A percentile compares a stretch with the other conserved stretches of the same genome.
phyloP scores from a whole-genome alignment of 1,140 invertebrate species.

The Riptortus pedestris region DNA sequence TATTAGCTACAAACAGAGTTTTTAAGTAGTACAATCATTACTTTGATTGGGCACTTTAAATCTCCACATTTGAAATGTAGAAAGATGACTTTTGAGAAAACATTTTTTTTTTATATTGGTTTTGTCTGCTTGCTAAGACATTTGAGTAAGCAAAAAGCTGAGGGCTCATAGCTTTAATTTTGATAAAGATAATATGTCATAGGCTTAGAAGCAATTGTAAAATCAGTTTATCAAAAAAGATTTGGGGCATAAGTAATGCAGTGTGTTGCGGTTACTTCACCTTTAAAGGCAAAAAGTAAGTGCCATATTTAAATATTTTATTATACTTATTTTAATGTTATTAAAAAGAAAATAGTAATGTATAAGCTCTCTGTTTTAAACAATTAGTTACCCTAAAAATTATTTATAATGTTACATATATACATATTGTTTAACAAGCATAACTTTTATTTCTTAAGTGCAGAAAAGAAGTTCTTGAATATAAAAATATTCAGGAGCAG shows the following conservation, averaged over 20 bases:
- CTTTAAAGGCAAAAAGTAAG: neutral
- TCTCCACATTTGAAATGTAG: no score
- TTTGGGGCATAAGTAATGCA: no score
- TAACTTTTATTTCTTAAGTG: no score
- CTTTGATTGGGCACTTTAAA: no score
- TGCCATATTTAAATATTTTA: neutral
- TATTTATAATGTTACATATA: neutral
- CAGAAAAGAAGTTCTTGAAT: no score
- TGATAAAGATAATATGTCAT: constrained; percentile 2
- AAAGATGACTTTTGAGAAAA: no score
- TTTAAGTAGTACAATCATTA: no score
- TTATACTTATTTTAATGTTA: neutral
- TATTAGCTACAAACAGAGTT: no score
- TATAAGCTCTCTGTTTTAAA: neutral
- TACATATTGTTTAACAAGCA: neutral
- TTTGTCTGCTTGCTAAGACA: neutral
- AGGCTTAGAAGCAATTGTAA: neutral
- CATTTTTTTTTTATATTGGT: no score
- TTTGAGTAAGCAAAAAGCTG: constrained; percentile 9
- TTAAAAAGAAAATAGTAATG: neutral
- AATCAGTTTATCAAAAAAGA: no score
- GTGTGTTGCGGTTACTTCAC: neutral
- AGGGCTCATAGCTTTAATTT: constrained; percentile 13
- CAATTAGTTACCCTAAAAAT: neutral
- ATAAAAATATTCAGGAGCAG: no score